Conservation (phyloP, 2,113 vertebrate species). For the Opisthocomus hoazin region DNA sequence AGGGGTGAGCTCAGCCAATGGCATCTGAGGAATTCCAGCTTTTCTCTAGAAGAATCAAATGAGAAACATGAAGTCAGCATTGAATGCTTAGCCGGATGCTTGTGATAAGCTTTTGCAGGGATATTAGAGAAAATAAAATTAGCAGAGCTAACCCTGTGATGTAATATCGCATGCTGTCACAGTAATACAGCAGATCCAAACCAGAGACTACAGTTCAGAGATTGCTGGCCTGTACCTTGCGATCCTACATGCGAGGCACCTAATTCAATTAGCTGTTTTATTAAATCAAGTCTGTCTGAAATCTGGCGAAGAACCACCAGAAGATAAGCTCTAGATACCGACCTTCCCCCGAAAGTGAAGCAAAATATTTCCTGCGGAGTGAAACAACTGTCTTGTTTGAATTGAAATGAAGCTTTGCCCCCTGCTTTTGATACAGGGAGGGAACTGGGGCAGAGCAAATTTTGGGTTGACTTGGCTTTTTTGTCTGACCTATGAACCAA, state of each 20-base stretch:
- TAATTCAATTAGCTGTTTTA: not conserved
- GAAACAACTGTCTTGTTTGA: not conserved
- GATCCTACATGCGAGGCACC: not conserved
- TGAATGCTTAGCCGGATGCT: not conserved
- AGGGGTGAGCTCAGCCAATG: not conserved
- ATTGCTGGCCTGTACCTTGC: not conserved
- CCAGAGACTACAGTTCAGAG: not conserved
- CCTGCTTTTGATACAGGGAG: not conserved
- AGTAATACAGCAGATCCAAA: not conserved
- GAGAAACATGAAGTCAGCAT: not conserved
- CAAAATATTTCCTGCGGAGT: not conserved
- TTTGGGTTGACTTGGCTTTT: accelerated
- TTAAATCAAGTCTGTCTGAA: not conserved
- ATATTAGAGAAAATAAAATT: not conserved
- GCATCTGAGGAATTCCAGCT: not conserved
- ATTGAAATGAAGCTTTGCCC: not conserved
- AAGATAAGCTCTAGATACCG: not conserved
- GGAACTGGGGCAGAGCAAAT: not conserved
- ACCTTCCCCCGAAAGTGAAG: not conserved
- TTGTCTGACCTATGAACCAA: not conserved
- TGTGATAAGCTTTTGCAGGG: not conserved
- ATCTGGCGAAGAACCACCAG: not conserved
- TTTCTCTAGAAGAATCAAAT: not conserved
- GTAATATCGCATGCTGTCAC: not conserved
- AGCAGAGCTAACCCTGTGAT: not conserved